A percentile compares a stretch with the other conserved stretches of the same genome.
Evolutionary conservation across 2,113 vertebrate genomes (phyloP).

Genomic region (Eupsittula cactorum): DNA sequence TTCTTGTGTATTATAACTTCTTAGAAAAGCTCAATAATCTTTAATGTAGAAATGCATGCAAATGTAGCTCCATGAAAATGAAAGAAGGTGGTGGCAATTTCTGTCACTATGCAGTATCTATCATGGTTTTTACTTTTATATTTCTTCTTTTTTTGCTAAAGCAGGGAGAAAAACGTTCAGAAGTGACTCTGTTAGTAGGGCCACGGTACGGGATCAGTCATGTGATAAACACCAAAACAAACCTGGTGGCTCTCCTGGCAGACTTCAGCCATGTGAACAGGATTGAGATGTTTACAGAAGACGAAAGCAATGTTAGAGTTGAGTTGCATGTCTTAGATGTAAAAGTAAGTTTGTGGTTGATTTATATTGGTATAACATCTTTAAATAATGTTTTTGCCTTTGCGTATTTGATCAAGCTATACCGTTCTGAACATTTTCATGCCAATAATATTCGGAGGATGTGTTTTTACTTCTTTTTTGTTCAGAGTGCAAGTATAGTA

Average conservation of each 20-base stretch:
- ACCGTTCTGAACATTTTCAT: neutral
- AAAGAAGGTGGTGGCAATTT: neutral
- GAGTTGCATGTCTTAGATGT: constrained; percentile 97
- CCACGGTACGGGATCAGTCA: constrained; percentile 97
- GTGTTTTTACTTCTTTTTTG: neutral
- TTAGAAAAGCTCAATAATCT: neutral
- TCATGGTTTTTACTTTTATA: neutral
- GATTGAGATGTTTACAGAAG: constrained; percentile 98
- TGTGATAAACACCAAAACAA: constrained; percentile 98
- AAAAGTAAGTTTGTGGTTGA: constrained; percentile 79
- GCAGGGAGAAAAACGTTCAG: constrained; percentile 96
- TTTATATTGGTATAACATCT: neutral
- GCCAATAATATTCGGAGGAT: neutral
- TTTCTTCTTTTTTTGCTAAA: constrained; percentile 66
- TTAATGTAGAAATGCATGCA: neutral
- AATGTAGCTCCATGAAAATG: neutral
- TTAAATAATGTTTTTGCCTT: neutral
- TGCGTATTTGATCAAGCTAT: neutral
- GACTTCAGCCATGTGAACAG: constrained; percentile 98
- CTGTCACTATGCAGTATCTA: neutral
- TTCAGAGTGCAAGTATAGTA: neutral
- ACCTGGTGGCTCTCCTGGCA: constrained; percentile 93
- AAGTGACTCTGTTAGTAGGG: constrained; percentile 94
- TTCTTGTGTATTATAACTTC: neutral
- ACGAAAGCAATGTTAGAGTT: constrained; percentile 88